Conservation (phyloP, 2,888 invertebrate species). For the Lordiphosa fenestrarum region DNA sequence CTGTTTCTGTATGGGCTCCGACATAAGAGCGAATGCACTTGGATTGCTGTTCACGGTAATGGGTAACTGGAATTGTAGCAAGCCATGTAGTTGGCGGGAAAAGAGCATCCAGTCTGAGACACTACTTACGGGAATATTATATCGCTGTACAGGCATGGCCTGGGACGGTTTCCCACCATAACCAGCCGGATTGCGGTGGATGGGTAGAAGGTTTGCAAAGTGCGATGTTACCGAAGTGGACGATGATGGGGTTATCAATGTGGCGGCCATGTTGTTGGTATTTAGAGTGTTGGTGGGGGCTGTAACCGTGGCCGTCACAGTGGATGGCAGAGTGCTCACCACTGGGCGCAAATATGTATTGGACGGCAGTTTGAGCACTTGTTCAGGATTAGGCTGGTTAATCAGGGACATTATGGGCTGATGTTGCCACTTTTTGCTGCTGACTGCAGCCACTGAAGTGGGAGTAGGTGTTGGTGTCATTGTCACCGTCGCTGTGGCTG, state of each 20-base stretch:
- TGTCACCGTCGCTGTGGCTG: conserved; percentile 1
- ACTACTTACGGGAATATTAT: conserved; percentile 74
- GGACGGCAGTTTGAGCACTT: conserved; percentile 74
- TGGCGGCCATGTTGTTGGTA: conserved; percentile 25
- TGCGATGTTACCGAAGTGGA: conserved; percentile 33
- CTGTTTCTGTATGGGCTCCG: conserved; percentile 54
- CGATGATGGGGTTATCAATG: conserved; percentile 33
- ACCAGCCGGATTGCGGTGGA: conserved; percentile 34
- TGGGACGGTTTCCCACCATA: conserved; percentile 40
- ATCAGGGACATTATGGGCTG: conserved; percentile 42
- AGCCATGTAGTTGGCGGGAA: background rate
- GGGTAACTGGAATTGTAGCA: conserved; percentile 60
- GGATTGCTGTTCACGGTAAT: conserved; percentile 60
- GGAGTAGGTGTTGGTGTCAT: background rate
- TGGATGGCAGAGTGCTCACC: conserved; percentile 25
- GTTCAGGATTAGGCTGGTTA: conserved; percentile 40
- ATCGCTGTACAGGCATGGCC: conserved; percentile 66
- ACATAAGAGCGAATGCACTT: conserved; percentile 35
- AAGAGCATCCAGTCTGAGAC: background rate
- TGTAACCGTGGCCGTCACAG: conserved; percentile 26
- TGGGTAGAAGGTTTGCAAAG: conserved; percentile 34
- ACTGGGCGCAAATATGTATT: conserved; percentile 77
- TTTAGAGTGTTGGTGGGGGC: conserved; percentile 25
- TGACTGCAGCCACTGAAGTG: background rate
- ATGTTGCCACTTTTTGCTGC: conserved; percentile 50